Percentiles rank a stretch among this genome's conserved stretches.
phyloP scores from a whole-genome alignment of 2,888 invertebrate genomes.

The Trissolcus brochymenae region DNA sequence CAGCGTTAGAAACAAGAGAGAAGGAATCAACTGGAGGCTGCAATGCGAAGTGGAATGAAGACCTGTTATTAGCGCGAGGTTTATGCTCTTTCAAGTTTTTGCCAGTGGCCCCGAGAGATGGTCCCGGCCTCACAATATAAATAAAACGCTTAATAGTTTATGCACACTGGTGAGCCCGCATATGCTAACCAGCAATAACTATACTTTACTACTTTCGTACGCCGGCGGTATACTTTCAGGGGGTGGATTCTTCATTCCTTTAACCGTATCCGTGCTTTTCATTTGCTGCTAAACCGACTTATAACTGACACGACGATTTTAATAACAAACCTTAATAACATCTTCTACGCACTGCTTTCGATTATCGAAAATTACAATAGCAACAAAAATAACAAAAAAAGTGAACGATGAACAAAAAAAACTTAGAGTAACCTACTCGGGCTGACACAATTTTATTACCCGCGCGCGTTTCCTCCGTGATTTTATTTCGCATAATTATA shows the following conservation, averaged over 20 bases:
- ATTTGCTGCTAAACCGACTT: conserved; percentile 48
- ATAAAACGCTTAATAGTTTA: conserved; percentile 75
- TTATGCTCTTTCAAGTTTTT: conserved; percentile 76
- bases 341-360: conserved; percentile 29
- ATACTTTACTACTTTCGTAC: conserved; percentile 72
- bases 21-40: conserved; percentile 56
- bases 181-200: conserved; percentile 76
- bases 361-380: conserved; percentile 21
- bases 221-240: conserved; percentile 52
- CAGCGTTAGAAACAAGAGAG: conserved; percentile 30
- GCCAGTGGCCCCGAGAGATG: conserved; percentile 71
- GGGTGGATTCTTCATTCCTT: conserved; percentile 53
- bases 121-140: conserved; percentile 74
- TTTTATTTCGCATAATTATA: conserved; percentile 25
- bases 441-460: too few species aligned
- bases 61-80: conserved; percentile 76
- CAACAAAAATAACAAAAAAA: conserved; percentile 10
- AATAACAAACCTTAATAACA: conserved; percentile 46
- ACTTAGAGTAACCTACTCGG: neutral
- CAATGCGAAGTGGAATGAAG: conserved; percentile 68
- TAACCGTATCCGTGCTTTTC: conserved; percentile 33
- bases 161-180: conserved; percentile 71
- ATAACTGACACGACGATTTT: conserved; percentile 50
- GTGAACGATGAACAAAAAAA: neutral
- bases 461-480: conserved; percentile 6